phyloP scores from a whole-genome alignment of 2,113 vertebrate genomes.

The Ploceus nigricollis region DNA sequence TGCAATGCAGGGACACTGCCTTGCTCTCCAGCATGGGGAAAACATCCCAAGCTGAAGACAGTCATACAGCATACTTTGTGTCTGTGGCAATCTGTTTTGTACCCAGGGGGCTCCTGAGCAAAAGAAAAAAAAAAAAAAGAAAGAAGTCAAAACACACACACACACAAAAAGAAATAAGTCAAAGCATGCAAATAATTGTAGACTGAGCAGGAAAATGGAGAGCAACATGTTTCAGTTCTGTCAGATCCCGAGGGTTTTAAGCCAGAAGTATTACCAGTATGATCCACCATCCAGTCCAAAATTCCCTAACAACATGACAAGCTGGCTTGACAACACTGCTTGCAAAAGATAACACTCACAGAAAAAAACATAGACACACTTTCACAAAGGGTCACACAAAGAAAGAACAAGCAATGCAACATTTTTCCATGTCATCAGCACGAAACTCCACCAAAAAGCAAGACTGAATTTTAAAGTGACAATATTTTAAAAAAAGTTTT shows the following conservation, averaged over 20 bases:
- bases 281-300: neutral
- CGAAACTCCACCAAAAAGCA: neutral
- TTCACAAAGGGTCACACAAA: neutral
- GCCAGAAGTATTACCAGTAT: neutral
- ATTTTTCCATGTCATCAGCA: neutral
- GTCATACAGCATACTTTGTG: neutral
- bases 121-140: neutral
- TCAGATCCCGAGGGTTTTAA: neutral
- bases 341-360: neutral
- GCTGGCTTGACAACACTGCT: neutral
- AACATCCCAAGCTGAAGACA: neutral
- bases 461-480: neutral
- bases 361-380: neutral
- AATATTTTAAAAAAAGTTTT: neutral
- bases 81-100: neutral
- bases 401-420: neutral
- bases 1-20: neutral
- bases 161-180: neutral
- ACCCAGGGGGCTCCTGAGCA: neutral
- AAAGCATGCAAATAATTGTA: neutral
- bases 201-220: neutral
- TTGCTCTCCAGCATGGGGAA: neutral
- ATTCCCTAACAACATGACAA: neutral
- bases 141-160: neutral
- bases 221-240: neutral